Evolutionary conservation across 2,113 vertebrate genomes (phyloP).

Genomic region (Tinamus guttatus): DNA sequence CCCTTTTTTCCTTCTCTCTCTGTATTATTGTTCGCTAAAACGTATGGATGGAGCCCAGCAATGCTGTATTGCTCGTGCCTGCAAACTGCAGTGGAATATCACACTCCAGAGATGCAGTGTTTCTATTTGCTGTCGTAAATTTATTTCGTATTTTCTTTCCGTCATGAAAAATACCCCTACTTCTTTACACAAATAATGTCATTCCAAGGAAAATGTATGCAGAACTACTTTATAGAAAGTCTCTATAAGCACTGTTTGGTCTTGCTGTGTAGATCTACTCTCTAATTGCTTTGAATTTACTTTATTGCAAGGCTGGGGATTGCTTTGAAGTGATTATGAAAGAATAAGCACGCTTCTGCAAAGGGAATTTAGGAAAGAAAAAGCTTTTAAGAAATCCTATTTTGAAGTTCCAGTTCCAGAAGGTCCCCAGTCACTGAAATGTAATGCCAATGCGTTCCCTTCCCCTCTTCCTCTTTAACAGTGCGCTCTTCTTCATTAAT

Average conservation of each 20-base stretch:
- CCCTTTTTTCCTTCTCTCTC: not conserved
- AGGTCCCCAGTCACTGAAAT: not conserved
- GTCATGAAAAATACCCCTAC: constrained; percentile 8
- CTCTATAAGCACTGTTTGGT: constrained; percentile 61
- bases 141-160: constrained; percentile 19
- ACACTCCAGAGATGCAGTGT: constrained; percentile 67
- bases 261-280: constrained; percentile 60
- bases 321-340: constrained; percentile 78
- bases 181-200: constrained; percentile 67
- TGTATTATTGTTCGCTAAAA: constrained; percentile 56
- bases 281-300: constrained; percentile 80
- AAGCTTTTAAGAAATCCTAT: constrained; percentile 63
- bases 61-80: constrained; percentile 52
- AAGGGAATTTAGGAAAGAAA: constrained; percentile 66
- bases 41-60: constrained; percentile 42
- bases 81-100: constrained; percentile 57
- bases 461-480: not conserved
- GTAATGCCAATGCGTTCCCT: not conserved
- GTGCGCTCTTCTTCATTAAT: not conserved
- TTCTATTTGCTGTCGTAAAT: constrained; percentile 70
- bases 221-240: constrained; percentile 62
- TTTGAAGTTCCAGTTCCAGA: constrained; percentile 58
- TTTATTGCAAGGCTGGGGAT: constrained; percentile 76
- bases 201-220: constrained; percentile 65
- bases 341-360: constrained; percentile 69